Base-by-base conservation (phyloP, 2,113 vertebrate genomes). In the Brachyhypopomus occidentalis region DNA sequence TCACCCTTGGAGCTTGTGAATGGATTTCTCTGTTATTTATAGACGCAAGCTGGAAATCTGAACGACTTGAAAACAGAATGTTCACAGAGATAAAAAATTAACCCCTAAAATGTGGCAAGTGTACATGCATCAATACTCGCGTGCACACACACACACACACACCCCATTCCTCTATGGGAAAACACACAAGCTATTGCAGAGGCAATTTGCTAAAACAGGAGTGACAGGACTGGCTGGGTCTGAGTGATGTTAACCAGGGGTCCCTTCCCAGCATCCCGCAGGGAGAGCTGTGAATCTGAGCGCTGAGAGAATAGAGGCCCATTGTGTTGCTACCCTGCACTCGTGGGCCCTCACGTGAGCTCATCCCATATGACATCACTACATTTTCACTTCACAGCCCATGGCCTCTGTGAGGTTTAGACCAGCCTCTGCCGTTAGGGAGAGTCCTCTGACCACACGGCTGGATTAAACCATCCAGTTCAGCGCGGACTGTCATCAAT, bases 41-140 rank as follows among this genome's bases (percentile, higher is more conserved):
- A 79, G 72, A 73, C 60, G 19, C 62, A 67, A 60, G 69, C 63
- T 79, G 81, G 62, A 81, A 82, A 83, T 81, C 55, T 25, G 69
- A 82, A 59, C 60, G 41, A 71, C 55, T 41, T 82, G 76, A 75
- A 85, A 85, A 78, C 30, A 27, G 66, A 83, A 79, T 85, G 76
- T 82, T 81, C 3, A 9, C 45, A 58, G 36, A 72, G 82, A 84
- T 78, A 76, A 80, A 45, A 73, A 74, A 80, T 4, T 27, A 74
- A 76, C 78, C 63, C 55, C 79, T 79, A 64, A 84, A 81, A 82
- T 27, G 58, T 69, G 64, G 66, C 71, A 75, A 77, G 70, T 74
- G 75, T 79, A 81, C 78, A 72, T 64, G 36, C 70, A 75, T 66
- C 75, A 80, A 52, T 58, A 63, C 72, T 86, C 71, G 84, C 23